phyloP scores from a whole-genome alignment of 2,797 vertebrate genomes.

The Pogonophryne albipinna region DNA sequence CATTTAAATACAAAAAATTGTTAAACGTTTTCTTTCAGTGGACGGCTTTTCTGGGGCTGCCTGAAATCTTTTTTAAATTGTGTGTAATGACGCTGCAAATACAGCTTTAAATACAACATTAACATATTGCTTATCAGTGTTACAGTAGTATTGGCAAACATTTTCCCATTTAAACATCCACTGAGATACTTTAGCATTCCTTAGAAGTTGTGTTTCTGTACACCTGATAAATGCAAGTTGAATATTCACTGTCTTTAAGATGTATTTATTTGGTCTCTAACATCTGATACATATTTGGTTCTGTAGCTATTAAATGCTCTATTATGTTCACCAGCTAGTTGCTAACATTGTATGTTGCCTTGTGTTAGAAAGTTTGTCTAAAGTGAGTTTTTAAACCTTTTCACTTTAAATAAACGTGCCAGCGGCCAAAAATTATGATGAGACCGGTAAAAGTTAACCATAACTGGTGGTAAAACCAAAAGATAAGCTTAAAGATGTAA shows the following conservation, averaged over 20 bases:
- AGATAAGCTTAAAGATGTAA: no score
- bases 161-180: background rate
- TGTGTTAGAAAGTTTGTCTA: background rate
- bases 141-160: background rate
- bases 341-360: background rate
- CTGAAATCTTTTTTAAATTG: slow-evolving; percentile 16
- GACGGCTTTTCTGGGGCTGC: background rate
- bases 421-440: background rate
- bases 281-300: background rate
- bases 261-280: background rate
- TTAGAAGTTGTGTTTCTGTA: background rate
- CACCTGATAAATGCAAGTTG: background rate
- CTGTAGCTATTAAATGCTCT: background rate
- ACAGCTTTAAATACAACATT: background rate
- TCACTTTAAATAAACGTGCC: background rate
- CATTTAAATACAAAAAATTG: background rate
- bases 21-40: background rate
- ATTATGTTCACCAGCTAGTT: background rate
- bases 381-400: background rate
- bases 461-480: no score
- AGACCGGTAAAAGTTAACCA: background rate
- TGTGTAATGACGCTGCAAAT: slow-evolving; percentile 3
- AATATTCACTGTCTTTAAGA: background rate
- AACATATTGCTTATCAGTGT: background rate
- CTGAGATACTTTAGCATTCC: background rate